Evolutionary conservation across 2,797 vertebrate genomes (phyloP).

Genomic region (Hydrolagus colliei): DNA sequence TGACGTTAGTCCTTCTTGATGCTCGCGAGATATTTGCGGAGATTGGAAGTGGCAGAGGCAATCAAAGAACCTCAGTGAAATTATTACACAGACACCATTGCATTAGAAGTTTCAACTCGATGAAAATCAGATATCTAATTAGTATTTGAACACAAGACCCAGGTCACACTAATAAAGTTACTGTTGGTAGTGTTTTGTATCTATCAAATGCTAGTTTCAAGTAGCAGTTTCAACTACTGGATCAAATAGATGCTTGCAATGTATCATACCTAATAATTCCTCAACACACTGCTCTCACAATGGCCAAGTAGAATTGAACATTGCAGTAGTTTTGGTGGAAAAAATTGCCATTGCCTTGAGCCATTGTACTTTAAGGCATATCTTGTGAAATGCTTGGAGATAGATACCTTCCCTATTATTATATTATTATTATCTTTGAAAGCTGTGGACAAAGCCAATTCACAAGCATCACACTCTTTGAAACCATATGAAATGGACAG

Average conservation of each 20-base stretch:
- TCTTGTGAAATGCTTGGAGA: no score
- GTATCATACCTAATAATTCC: neutral
- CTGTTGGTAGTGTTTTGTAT: neutral
- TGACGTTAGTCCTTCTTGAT: constrained; percentile 29
- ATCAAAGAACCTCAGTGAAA: constrained; percentile 30
- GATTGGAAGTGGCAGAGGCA: constrained; percentile 27
- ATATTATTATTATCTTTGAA: no score
- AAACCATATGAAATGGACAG: no score
- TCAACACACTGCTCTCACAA: neutral
- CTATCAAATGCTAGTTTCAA: neutral
- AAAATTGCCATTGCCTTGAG: no score
- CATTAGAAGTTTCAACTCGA: constrained; percentile 19
- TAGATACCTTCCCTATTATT: no score
- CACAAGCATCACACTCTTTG: no score
- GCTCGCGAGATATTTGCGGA: constrained; percentile 35
- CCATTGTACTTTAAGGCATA: no score
- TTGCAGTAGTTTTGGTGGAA: neutral
- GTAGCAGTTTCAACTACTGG: neutral
- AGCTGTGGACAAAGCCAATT: no score
- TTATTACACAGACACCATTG: constrained; percentile 34
- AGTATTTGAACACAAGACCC: neutral
- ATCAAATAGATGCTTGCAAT: neutral
- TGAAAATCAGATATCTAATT: constrained; percentile 25
- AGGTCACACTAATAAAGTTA: neutral
- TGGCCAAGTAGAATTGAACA: neutral